These are phyloP conservation scores for Oscheius sp. DNA, from an alignment of 2,888 invertebrate species.

Conservation along the genomic window DNA sequence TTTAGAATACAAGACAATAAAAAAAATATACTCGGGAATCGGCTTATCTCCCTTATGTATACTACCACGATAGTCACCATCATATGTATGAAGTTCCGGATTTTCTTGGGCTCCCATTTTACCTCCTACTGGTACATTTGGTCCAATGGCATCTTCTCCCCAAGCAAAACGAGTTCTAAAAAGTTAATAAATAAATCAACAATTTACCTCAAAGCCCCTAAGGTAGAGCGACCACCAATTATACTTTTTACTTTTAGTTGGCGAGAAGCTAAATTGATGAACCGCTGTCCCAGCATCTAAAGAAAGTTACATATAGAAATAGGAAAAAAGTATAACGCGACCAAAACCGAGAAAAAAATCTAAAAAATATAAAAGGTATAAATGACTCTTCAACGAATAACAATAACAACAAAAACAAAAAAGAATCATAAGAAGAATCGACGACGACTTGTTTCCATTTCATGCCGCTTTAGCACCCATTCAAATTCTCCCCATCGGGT, in stretches of 20 bases:
- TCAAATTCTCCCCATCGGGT: conserved; percentile 95
- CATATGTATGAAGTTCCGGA: conserved; percentile 63
- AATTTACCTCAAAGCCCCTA: conserved; percentile 26
- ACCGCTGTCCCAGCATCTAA: conserved; percentile 31
- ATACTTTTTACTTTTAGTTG: conserved; percentile 1
- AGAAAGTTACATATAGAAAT: background rate
- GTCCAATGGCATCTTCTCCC: conserved; percentile 59
- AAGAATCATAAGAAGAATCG: conserved; percentile 83
- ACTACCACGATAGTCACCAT: conserved; percentile 59
- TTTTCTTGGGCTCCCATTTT: conserved; percentile 61
- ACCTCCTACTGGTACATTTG: conserved; percentile 60
- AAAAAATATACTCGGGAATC: conserved; percentile 55
- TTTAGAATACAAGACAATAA: conserved; percentile 9
- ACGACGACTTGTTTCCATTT: conserved; percentile 90
- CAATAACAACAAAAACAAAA: conserved; percentile 3
- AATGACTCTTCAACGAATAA: conserved; percentile 14
- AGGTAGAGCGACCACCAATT: conserved; percentile 16
- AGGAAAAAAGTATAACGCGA: background rate
- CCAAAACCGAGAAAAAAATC: background rate
- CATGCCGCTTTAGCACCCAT: conserved; percentile 87
- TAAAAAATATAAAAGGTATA: background rate
- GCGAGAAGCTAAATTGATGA: conserved; percentile 18
- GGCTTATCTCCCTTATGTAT: conserved; percentile 59
- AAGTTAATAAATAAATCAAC: conserved; percentile 3
- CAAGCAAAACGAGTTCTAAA: conserved; percentile 52